Base-by-base conservation (phyloP, 2,888 invertebrate species). In the Molanna angustata region DNA sequence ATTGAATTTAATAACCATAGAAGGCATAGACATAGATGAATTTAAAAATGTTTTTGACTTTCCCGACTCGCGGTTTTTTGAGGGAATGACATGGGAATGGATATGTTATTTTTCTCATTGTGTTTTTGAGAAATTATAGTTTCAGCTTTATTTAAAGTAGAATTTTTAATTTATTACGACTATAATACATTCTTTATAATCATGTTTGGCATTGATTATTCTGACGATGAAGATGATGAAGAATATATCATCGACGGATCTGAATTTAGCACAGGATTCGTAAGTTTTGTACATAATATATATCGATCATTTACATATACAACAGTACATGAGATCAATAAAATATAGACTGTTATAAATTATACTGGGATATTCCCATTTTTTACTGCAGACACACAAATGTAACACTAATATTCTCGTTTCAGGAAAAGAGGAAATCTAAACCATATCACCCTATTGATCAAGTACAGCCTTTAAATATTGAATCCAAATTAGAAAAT, bases 211-310 rank as follows among this genome's bases (percentile, higher is more conserved):
- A 37, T 13, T 11, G 37, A 17, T 17, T 35, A 47, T n/a, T 47
- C 45, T 2, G 45, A 45, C 35, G 33, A 21, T 20, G 46, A 47
- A 4, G 35, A 35, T 47, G 47, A 47, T n/a, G n/a, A n/a, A n/a
- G n/a, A n/a, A n/a, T n/a, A n/a, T n/a, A n/a, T n/a, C n/a, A n/a
- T 6, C 14, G 47, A 21, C 16, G 33, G 35, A n/a, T n/a, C n/a
- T n/a, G n/a, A n/a, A n/a, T 21, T 47, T 13, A n/a, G 17, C 11
- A 47, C 47, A 11, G 33, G 33, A 21, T 47, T 47, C 21, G 47
- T 47, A 47, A 47, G 47, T 21, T 14, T 22, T 21, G 4, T 7
- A 27, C 11, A n/a, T n/a, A n/a, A n/a, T 27, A 7, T 27, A 27
- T 27, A 27, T 27, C 27, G 27, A 7, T 7, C 27, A 27, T 7